Evolutionary conservation across 2,888 invertebrate genomes (phyloP).

Genomic region (Parnassius orleans): DNA sequence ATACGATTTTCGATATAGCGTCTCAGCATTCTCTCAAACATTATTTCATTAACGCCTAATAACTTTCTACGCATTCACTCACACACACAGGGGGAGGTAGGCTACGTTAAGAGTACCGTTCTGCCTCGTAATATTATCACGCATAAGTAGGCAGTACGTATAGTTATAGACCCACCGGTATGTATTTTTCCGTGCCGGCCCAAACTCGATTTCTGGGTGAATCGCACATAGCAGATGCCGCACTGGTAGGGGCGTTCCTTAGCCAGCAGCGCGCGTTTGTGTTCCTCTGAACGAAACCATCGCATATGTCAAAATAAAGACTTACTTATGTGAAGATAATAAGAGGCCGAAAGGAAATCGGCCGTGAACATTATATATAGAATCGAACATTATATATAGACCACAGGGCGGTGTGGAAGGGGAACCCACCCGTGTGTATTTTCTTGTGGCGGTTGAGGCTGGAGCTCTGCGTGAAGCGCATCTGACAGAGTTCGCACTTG

Average conservation of each 20-base stretch:
- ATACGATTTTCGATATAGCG: conserved; percentile 78
- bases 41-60: conserved; percentile 55
- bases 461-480: conserved; percentile 87
- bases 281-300: conserved; percentile 73
- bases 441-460: conserved; percentile 87
- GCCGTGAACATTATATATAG: conserved; percentile 40
- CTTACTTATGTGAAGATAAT: conserved; percentile 22
- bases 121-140: conserved; percentile 67
- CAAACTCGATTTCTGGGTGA: conserved; percentile 85
- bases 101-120: conserved; percentile 57
- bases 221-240: conserved; percentile 83
- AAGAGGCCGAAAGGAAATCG: conserved; percentile 38
- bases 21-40: conserved; percentile 66
- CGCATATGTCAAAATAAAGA: conserved; percentile 51
- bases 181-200: conserved; percentile 85
- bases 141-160: conserved; percentile 58
- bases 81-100: conserved; percentile 78
- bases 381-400: conserved; percentile 42
- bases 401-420: conserved; percentile 51
- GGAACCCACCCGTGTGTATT: conserved; percentile 83
- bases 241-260: conserved; percentile 83
- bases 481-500: conserved; percentile 85
- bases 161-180: conserved; percentile 72
- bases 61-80: conserved; percentile 57
- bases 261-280: conserved; percentile 72